Percentiles rank a stretch among this genome's conserved stretches.
Evolutionary conservation across 1,140 invertebrate species (phyloP).

Genomic region (Drosophila pseudoananassae): DNA sequence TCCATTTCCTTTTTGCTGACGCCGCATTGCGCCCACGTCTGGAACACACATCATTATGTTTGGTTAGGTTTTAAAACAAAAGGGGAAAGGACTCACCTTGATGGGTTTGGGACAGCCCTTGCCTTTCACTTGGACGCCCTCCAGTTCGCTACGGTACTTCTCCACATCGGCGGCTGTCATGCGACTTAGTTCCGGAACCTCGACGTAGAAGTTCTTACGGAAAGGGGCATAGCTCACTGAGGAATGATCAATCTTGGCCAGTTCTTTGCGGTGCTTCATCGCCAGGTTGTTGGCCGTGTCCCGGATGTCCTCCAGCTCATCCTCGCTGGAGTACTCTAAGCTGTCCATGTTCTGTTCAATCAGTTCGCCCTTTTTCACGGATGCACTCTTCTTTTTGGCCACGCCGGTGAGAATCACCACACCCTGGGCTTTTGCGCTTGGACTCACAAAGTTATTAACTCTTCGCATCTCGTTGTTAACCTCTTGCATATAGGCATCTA

Average conservation of each 20-base stretch:
- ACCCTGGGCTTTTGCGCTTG: conserved; percentile 72
- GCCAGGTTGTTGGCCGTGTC: conserved; percentile 94
- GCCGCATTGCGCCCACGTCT: conserved; percentile 98
- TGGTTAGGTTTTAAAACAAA: conserved; percentile 1
- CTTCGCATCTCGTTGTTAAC: conserved; percentile 94
- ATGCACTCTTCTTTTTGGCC: conserved; percentile 91
- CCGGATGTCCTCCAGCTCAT: conserved; percentile 97
- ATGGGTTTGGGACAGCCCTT: conserved; percentile 97
- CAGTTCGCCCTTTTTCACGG: conserved; percentile 94
- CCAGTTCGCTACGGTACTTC: conserved; percentile 92
- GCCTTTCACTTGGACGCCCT: conserved; percentile 93
- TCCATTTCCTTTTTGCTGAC: conserved; percentile 98
- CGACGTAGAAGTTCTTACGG: conserved; percentile 98
- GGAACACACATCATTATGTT: neutral
- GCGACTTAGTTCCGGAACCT: conserved; percentile 91
- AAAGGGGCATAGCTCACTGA: conserved; percentile 94
- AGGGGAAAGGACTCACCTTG: conserved; percentile 84
- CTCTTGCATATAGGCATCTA: conserved; percentile 98
- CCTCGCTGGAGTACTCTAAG: conserved; percentile 98
- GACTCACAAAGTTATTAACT: conserved; percentile 89
- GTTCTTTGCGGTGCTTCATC: conserved; percentile 94
- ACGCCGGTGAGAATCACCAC: conserved; percentile 95
- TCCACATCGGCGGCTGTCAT: conserved; percentile 97
- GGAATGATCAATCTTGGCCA: conserved; percentile 95
- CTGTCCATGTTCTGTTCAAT: conserved; percentile 99